These are phyloP conservation scores for Catagonus wagneri DNA, from an alignment of 2,113 vertebrate genomes.

Conservation along the genomic window DNA sequence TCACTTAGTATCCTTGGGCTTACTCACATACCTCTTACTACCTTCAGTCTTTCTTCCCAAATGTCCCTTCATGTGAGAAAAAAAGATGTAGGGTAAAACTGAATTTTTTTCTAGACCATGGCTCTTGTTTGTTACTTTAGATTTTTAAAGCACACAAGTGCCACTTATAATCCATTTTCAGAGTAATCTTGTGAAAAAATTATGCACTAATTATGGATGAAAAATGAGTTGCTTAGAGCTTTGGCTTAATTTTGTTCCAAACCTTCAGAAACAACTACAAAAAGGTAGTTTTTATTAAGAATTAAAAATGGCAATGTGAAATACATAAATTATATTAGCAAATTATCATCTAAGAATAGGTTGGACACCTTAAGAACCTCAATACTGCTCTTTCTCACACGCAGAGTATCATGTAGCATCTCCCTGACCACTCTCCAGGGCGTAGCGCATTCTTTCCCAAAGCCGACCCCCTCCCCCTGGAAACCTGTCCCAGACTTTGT, in stretches of 20 bases:
- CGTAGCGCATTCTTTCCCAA: neutral
- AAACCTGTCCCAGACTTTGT: neutral
- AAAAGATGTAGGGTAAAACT: neutral
- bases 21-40: neutral
- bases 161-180: neutral
- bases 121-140: neutral
- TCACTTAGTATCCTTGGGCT: neutral
- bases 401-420: neutral
- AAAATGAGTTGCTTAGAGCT: neutral
- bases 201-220: neutral
- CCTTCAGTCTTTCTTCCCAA: neutral
- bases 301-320: neutral
- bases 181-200: neutral
- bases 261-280: neutral
- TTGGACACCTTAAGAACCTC: neutral
- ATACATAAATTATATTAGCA: neutral
- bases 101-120: neutral
- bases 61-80: neutral
- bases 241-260: constrained; percentile 38
- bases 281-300: neutral
- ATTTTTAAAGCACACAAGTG: neutral
- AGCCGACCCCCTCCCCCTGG: neutral
- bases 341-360: neutral
- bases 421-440: neutral
- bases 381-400: neutral